Evolutionary conservation across 92 coral and sea anemone species (phyloP).

Genomic region (Porites evermanni): DNA sequence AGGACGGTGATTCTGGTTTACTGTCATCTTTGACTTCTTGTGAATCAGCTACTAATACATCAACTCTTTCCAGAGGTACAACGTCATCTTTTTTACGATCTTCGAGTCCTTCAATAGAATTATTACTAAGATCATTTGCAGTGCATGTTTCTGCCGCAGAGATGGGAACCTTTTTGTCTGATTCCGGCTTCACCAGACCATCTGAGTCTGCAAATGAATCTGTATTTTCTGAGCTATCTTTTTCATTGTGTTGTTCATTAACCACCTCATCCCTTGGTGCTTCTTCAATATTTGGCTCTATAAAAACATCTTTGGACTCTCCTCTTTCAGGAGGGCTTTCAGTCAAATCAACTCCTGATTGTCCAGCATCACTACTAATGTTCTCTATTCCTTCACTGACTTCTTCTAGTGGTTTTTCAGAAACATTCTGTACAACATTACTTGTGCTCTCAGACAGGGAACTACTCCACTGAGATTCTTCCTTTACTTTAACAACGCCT

Average conservation of each 20-base stretch:
- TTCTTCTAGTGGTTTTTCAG: constrained; percentile 3
- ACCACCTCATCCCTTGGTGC: not conserved
- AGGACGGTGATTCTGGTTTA: constrained; percentile 12
- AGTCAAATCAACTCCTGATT: too few relatives aligned
- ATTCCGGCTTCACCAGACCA: not conserved
- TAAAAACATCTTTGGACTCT: not conserved
- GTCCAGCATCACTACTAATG: not conserved
- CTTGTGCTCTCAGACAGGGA: not conserved
- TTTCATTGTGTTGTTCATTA: not conserved
- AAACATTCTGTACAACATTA: not conserved
- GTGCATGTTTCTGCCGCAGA: not conserved
- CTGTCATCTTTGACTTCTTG: not conserved
- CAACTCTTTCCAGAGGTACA: not conserved
- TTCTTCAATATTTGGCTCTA: not conserved
- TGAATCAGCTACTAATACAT: not conserved
- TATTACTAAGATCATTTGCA: not conserved
- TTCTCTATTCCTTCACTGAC: not conserved
- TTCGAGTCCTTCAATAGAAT: not conserved
- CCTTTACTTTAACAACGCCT: not conserved
- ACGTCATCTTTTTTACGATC: not conserved
- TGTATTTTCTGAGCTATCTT: not conserved
- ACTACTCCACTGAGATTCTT: not conserved
- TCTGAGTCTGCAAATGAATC: not conserved
- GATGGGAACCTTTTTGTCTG: not conserved
- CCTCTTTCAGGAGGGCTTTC: not conserved